phyloP scores from a whole-genome alignment of 2,113 vertebrate species.

The Bos taurus region DNA sequence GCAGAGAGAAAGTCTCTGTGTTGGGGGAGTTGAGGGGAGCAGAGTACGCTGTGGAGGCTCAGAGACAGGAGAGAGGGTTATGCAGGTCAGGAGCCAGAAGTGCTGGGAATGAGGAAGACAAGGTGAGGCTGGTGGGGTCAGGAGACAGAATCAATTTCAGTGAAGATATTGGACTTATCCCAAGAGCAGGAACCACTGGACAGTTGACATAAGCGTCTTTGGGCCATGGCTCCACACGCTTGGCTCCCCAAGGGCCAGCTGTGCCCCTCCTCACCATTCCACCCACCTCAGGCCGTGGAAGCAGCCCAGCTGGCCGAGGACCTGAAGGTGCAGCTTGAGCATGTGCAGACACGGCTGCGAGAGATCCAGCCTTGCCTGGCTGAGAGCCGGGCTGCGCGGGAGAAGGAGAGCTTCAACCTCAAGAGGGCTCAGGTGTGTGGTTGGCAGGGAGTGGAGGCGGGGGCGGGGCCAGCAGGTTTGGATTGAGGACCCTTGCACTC shows the following conservation, averaged over 20 bases:
- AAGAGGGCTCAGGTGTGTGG: slow-evolving; percentile 90
- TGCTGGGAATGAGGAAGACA: background rate
- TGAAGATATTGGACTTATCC: background rate
- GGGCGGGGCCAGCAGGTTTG: background rate
- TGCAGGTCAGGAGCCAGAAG: background rate
- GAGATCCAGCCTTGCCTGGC: slow-evolving; percentile 93
- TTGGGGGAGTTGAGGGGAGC: background rate
- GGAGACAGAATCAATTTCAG: background rate
- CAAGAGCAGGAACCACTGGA: background rate
- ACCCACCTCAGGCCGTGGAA: slow-evolving; percentile 87
- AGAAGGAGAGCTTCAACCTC: slow-evolving; percentile 93
- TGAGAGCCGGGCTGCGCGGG: slow-evolving; percentile 90
- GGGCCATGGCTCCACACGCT: background rate
- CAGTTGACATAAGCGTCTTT: too few species aligned
- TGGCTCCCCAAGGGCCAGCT: background rate
- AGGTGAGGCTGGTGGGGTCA: background rate
- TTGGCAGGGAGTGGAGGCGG: accelerated
- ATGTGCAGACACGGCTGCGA: slow-evolving; percentile 89
- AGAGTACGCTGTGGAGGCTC: background rate
- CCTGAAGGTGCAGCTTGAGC: slow-evolving; percentile 93
- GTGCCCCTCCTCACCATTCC: background rate
- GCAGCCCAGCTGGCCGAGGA: slow-evolving; percentile 94
- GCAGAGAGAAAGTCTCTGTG: background rate
- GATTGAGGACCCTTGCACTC: background rate
- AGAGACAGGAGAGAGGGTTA: background rate